phyloP scores from a whole-genome alignment of 2,797 vertebrate genomes.

The Merluccius polli region DNA sequence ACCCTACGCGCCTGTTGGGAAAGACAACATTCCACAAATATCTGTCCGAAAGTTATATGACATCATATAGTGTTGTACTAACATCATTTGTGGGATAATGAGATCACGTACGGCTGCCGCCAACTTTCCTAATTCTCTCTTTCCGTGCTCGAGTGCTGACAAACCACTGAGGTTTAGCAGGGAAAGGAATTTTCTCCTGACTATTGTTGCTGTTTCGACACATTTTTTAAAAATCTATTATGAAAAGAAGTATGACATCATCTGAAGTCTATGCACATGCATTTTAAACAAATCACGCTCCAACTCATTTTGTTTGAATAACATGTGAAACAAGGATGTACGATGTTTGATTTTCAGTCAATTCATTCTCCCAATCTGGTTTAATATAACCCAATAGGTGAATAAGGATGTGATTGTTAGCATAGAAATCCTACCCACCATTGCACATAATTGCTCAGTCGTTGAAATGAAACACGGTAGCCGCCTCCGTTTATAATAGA shows the following conservation, averaged over 20 bases:
- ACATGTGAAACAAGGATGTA: not conserved
- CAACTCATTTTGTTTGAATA: not conserved
- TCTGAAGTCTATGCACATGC: not conserved
- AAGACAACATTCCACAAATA: slow-evolving; percentile 64
- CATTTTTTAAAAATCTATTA: slow-evolving; percentile 36
- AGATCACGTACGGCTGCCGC: slow-evolving; percentile 41
- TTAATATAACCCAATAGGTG: not conserved
- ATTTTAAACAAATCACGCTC: not conserved
- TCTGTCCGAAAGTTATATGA: slow-evolving; percentile 50
- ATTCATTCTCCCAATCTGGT: not conserved
- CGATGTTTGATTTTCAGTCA: not conserved
- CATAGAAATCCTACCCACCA: not conserved
- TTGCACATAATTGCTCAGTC: not conserved
- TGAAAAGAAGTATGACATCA: slow-evolving; percentile 24
- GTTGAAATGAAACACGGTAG: not conserved
- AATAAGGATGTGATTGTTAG: not conserved
- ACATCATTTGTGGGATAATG: slow-evolving; percentile 56
- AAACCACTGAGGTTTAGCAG: slow-evolving; percentile 44
- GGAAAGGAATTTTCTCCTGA: slow-evolving; percentile 42
- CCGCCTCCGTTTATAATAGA: slow-evolving; percentile 6
- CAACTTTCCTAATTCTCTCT: slow-evolving; percentile 54
- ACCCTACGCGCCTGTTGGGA: slow-evolving; percentile 36
- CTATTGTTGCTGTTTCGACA: slow-evolving; percentile 48
- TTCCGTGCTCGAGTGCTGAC: slow-evolving; percentile 47
- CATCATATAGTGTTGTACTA: slow-evolving; percentile 58